These are phyloP conservation scores for Diachasmimorpha longicaudata DNA, from an alignment of 1,140 invertebrate genomes.

Conservation along the genomic window DNA sequence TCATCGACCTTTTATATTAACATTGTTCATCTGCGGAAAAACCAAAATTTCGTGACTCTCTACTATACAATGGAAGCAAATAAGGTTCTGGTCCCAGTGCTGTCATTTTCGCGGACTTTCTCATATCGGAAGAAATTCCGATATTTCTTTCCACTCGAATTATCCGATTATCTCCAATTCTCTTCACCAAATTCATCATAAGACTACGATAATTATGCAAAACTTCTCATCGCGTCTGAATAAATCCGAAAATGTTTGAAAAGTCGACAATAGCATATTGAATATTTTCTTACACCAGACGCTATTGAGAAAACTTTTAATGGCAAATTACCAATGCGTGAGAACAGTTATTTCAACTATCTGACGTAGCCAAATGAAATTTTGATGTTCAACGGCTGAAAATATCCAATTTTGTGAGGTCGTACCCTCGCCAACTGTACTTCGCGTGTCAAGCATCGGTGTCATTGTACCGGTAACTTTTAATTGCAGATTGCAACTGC, in stretches of 20 bases:
- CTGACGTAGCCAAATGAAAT: neutral
- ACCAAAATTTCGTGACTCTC: too few species aligned
- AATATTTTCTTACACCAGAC: neutral
- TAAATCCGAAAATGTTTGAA: neutral
- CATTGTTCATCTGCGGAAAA: too few species aligned
- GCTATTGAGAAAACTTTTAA: conserved; percentile 9
- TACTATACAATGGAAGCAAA: too few species aligned
- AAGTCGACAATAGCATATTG: neutral
- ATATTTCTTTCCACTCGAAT: neutral
- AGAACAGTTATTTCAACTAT: neutral
- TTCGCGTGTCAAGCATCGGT: neutral
- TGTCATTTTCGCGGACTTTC: too few species aligned
- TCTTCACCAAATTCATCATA: too few species aligned
- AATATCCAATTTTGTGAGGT: neutral
- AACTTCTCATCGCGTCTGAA: too few species aligned
- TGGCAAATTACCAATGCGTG: conserved; percentile 18
- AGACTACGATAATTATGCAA: too few species aligned
- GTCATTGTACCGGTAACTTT: conserved; percentile 4
- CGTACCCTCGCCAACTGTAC: neutral
- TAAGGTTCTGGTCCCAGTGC: too few species aligned
- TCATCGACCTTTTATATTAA: too few species aligned
- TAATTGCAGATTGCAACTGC: neutral
- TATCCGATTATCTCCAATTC: too few species aligned
- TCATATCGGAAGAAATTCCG: too few species aligned
- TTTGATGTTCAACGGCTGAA: neutral